Conservation (phyloP, 2,113 vertebrate genomes). For the Aptenodytes patagonicus region DNA sequence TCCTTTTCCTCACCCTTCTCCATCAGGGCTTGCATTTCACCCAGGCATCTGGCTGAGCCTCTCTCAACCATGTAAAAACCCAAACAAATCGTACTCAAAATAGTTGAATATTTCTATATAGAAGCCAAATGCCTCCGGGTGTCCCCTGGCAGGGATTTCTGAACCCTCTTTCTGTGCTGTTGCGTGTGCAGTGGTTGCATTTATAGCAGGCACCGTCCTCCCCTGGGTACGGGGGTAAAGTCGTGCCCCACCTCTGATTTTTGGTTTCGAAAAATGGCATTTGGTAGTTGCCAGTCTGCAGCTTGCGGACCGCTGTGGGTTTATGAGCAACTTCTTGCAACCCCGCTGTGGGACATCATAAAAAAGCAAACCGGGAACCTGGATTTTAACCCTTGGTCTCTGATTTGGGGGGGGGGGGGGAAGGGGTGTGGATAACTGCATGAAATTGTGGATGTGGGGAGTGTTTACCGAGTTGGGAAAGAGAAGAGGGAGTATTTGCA, state of each 20-base stretch:
- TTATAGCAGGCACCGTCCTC: background rate
- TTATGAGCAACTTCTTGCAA: background rate
- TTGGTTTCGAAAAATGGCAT: background rate
- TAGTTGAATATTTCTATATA: background rate
- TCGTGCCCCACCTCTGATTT: background rate
- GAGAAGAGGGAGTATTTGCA: background rate
- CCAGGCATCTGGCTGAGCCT: background rate
- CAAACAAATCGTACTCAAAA: background rate
- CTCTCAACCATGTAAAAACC: background rate
- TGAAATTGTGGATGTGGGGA: background rate
- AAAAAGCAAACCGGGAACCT: background rate
- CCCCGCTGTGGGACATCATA: rapidly evolving
- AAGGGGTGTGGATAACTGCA: background rate
- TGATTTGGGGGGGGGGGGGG: rapidly evolving
- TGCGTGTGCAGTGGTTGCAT: rapidly evolving
- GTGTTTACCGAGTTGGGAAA: conserved; percentile 47
- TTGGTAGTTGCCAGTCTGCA: background rate
- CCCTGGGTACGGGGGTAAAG: background rate
- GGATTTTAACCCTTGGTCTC: conserved; percentile 9
- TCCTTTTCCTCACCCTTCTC: background rate
- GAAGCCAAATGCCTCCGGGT: background rate
- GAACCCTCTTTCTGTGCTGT: background rate
- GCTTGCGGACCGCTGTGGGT: background rate
- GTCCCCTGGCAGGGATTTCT: background rate
- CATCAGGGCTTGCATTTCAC: background rate